Evolutionary conservation across 2,888 invertebrate species (phyloP).

Genomic region (Drosophila infuscata): DNA sequence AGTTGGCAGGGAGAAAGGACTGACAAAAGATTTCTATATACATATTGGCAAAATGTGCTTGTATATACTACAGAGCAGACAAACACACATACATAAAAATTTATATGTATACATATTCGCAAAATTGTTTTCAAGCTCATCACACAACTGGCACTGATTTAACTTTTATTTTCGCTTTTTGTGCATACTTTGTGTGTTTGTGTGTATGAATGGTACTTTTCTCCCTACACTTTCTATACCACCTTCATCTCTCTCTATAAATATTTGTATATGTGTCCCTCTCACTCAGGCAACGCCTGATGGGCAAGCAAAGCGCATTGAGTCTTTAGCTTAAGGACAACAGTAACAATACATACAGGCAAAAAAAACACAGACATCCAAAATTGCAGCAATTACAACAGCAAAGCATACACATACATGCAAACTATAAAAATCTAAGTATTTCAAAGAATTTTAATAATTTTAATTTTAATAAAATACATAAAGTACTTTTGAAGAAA

Average conservation of each 20-base stretch:
- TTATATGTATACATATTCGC: slow-evolving; percentile 44
- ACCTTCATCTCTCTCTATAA: background rate
- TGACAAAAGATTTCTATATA: slow-evolving; percentile 51
- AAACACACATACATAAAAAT: background rate
- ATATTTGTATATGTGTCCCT: background rate
- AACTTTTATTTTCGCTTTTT: slow-evolving; percentile 59
- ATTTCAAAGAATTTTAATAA: background rate
- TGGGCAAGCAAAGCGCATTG: slow-evolving; percentile 71
- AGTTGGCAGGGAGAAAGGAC: slow-evolving; percentile 42
- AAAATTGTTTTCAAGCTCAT: slow-evolving; percentile 43
- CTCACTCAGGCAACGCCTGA: slow-evolving; percentile 15
- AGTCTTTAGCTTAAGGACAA: slow-evolving; percentile 74
- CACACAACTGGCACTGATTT: slow-evolving; percentile 62
- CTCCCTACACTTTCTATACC: background rate
- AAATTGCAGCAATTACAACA: slow-evolving; percentile 77
- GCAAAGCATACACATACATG: slow-evolving; percentile 39
- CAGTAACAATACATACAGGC: slow-evolving; percentile 36
- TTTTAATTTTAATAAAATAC: background rate
- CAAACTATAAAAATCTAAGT: background rate
- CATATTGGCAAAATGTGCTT: slow-evolving; percentile 10
- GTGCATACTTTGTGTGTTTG: slow-evolving; percentile 51
- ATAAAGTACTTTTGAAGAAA: background rate
- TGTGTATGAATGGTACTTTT: slow-evolving; percentile 16
- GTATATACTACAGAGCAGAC: slow-evolving; percentile 5
- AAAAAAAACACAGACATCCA: slow-evolving; percentile 60